Conservation (phyloP, 1,140 invertebrate genomes). For the Limonius californicus region DNA sequence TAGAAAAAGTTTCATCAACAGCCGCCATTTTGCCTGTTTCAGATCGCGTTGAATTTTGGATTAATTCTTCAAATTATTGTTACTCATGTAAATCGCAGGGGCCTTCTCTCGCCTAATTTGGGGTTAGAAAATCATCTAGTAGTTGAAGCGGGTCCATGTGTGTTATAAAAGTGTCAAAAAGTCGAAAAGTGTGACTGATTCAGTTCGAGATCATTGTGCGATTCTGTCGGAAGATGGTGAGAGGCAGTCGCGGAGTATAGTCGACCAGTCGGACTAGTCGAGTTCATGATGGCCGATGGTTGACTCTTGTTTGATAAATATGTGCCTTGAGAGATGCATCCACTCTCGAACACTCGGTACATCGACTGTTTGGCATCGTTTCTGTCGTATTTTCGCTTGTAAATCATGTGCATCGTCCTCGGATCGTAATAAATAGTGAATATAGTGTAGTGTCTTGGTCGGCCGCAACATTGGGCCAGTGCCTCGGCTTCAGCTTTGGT, state of each 20-base stretch:
- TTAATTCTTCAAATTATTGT: slow-evolving; percentile 51
- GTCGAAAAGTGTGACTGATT: slow-evolving; percentile 39
- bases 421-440: slow-evolving; percentile 46
- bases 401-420: slow-evolving; percentile 46
- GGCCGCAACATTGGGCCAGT: slow-evolving; percentile 44
- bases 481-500: slow-evolving; percentile 55
- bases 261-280: slow-evolving; percentile 49
- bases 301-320: slow-evolving; percentile 60
- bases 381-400: slow-evolving; percentile 37
- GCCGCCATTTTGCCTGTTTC: slow-evolving; percentile 83
- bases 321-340: slow-evolving; percentile 64
- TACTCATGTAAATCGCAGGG: slow-evolving; percentile 41
- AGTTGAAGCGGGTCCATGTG: slow-evolving; percentile 41
- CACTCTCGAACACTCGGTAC: slow-evolving; percentile 60
- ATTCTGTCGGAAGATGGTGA: slow-evolving; percentile 65
- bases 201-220: slow-evolving; percentile 59
- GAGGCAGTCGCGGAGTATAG: slow-evolving; percentile 56
- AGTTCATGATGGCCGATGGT: slow-evolving; percentile 66
- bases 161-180: slow-evolving; percentile 43
- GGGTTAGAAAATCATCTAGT: slow-evolving; percentile 39
- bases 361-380: slow-evolving; percentile 53
- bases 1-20: slow-evolving; percentile 90
- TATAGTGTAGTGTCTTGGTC: slow-evolving; percentile 39
- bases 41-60: slow-evolving; percentile 67
- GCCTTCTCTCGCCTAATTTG: slow-evolving; percentile 40